Conservation (phyloP, 2,113 vertebrate species). For the Psettodes erumei region DNA sequence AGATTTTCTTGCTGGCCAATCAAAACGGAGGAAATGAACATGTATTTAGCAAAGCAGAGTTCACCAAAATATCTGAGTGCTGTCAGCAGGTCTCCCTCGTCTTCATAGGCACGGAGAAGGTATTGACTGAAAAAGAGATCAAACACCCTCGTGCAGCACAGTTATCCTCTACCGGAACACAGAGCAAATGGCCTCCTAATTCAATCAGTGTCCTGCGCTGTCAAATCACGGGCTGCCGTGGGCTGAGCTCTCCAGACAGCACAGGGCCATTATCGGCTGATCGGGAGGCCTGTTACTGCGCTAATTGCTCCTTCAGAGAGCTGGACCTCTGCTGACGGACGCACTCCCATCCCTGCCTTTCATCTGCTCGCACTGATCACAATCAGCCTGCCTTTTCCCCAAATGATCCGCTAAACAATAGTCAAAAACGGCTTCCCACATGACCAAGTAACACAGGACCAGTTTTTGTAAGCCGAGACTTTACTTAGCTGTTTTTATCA, state of each 20-base stretch:
- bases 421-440: slow-evolving; percentile 3
- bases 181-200: slow-evolving; percentile 95
- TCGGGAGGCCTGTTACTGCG: slow-evolving; percentile 87
- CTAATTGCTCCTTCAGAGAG: slow-evolving; percentile 91
- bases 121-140: slow-evolving; percentile 80
- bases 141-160: slow-evolving; percentile 79
- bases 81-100: slow-evolving; percentile 52
- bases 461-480: slow-evolving; percentile 14
- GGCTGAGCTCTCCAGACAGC: slow-evolving; percentile 85
- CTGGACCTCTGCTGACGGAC: slow-evolving; percentile 71
- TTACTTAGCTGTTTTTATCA: slow-evolving; percentile 42
- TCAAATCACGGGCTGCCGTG: slow-evolving; percentile 88
- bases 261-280: slow-evolving; percentile 88
- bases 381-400: slow-evolving; percentile 27
- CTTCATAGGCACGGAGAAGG: slow-evolving; percentile 59
- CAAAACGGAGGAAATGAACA: slow-evolving; percentile 39
- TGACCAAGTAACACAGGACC: slow-evolving; percentile 12
- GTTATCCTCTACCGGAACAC: slow-evolving; percentile 86
- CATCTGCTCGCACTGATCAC: slow-evolving; percentile 27
- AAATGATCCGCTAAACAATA: slow-evolving; percentile 32
- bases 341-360: slow-evolving; percentile 59
- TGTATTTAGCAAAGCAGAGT: slow-evolving; percentile 30
- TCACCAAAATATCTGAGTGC: slow-evolving; percentile 39
- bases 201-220: slow-evolving; percentile 91
- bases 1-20: slow-evolving; percentile 22